Evolutionary conservation across 2,888 invertebrate genomes (phyloP), one percentile per base, ranked within the genome.

Genomic region (Volucella zonaria): DNA sequence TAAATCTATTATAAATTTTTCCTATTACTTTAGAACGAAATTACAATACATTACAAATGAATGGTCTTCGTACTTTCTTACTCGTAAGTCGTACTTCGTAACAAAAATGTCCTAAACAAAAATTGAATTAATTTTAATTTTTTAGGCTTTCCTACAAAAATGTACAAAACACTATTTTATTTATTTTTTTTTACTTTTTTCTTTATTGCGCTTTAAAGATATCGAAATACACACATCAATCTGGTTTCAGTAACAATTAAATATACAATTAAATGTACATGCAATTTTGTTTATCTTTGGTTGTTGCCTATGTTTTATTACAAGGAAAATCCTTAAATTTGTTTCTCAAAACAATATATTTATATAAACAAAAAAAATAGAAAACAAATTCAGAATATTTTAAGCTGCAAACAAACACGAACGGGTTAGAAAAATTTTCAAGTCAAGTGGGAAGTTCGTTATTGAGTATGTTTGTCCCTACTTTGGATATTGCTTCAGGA

Each of bases 201-300:
- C 11, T 12, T 59, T 76, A 18, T 11, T 31, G 31, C 31, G 10
- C 40, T 64, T 43, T 43, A 43, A 15, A 71, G 31, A 56, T 64
- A 42, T 47, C 38, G n/a, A 71, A 43, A 71, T 77, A 42, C 58
- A 74, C 68, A 70, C 49, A 45, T 43, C 43, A 45, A 80, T 61
- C 45, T 73, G 47, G 9, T 74, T 31, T 31, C 31, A 52, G n/a
- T 14, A 43, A 43, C 64, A 71, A 23, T 71, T 11, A 80, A 70
- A 51, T 75, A 67, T 83, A 43, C 58, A 71, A 23, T 71, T 11
- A 80, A 70, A 51, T 75, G 61, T 83, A 79, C 47, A 51, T 75
- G 42, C 71, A 23, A 43, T 47, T 47, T 52, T 64, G 10, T 62
- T 51, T 70, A 40, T 83, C 83, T 83, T 83, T 83, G 83, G 80